A percentile compares a stretch with the other conserved stretches of the same genome.
These are phyloP conservation scores for Pseudopodoces humilis DNA, from an alignment of 2,113 vertebrate genomes.

Conservation along the genomic window DNA sequence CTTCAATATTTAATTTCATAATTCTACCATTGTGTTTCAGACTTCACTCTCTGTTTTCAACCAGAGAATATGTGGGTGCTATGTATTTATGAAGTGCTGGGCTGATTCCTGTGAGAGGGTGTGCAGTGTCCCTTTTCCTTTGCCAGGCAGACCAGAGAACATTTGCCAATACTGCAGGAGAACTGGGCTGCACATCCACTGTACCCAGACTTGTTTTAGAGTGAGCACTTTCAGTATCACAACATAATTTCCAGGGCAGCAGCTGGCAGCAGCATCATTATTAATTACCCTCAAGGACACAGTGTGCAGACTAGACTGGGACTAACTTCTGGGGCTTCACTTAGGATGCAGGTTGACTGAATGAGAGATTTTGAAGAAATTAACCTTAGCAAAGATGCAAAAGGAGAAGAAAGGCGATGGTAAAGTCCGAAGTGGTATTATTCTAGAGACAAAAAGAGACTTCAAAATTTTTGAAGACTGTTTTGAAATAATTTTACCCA, in stretches of 20 bases:
- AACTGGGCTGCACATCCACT: neutral
- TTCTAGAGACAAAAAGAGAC: neutral
- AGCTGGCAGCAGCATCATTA: neutral
- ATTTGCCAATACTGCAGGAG: neutral
- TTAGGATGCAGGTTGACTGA: neutral
- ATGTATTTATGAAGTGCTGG: neutral
- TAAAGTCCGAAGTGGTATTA: neutral
- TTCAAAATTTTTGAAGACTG: neutral
- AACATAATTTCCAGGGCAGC: neutral
- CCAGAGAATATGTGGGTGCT: neutral
- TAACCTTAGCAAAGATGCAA: neutral
- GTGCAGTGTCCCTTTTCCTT: neutral
- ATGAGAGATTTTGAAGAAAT: neutral
- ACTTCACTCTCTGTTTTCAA: neutral
- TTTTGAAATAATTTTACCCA: neutral
- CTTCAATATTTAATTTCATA: neutral
- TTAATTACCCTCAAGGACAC: neutral
- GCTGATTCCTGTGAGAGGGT: neutral
- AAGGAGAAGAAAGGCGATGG: neutral
- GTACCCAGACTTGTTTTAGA: neutral
- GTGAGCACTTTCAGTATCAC: neutral
- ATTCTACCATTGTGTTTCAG: neutral
- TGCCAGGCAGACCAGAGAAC: neutral
- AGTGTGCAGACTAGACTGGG: neutral
- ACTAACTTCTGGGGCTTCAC: neutral